A percentile compares a stretch with the other conserved stretches of the same genome.
phyloP scores from a whole-genome alignment of 2,888 invertebrate genomes.

The Caenorhabditis drosophilae region DNA sequence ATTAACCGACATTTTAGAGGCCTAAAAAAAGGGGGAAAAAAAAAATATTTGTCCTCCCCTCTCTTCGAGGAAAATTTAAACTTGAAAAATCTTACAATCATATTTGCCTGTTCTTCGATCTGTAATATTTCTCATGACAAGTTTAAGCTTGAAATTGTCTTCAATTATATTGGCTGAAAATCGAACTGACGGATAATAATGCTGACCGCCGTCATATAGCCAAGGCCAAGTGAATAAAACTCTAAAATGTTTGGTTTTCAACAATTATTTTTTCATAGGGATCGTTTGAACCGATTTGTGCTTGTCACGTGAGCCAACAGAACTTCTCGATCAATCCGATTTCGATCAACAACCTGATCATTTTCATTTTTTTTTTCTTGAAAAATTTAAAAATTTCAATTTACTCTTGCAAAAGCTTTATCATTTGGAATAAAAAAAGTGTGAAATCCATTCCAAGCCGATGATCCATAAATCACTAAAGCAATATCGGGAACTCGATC shows the following conservation, averaged over 20 bases:
- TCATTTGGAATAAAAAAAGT: constrained; percentile 69
- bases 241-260: constrained; percentile 1
- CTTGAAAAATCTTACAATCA: constrained; percentile 52
- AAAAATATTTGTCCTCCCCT: background rate
- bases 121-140: constrained; percentile 68
- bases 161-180: constrained; percentile 68
- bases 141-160: constrained; percentile 68
- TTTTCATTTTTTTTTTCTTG: background rate
- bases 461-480: constrained; percentile 65
- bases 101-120: constrained; percentile 67
- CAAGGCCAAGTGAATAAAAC: constrained; percentile 69
- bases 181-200: constrained; percentile 66
- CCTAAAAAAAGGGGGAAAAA: too few species aligned
- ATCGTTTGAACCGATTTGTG: constrained; percentile 62
- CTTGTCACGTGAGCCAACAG: constrained; percentile 68
- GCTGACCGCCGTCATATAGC: constrained; percentile 68
- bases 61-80: background rate
- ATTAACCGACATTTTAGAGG: too few species aligned
- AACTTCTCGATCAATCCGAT: constrained; percentile 66
- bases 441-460: constrained; percentile 68
- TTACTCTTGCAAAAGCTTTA: constrained; percentile 66
- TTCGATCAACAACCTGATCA: constrained; percentile 62
- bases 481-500: constrained; percentile 68
- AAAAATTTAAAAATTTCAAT: background rate
- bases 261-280: background rate